Evolutionary conservation across 2,888 invertebrate genomes (phyloP), one percentile per base, ranked within the genome.

Genomic region (Eupelmus urozonus): DNA sequence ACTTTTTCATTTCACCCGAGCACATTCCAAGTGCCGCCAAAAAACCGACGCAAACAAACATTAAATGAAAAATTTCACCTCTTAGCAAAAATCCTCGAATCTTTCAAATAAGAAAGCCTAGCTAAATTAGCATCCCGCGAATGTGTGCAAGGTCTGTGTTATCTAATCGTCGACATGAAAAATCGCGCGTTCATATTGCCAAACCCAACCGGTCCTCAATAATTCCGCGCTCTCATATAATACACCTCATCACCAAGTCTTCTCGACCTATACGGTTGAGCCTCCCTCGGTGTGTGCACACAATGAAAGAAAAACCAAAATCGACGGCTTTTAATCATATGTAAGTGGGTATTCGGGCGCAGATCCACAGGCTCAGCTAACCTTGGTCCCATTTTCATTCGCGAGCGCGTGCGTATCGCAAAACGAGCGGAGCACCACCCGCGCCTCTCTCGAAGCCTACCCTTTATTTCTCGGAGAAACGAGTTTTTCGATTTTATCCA

Each of bases 321-420:
- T 67, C 11, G 18, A 23, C 4, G 4, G 45, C 2, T 20, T 62
- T 82, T 87, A 88, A 88, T 86, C 82, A 72, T 85, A 87, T 88
- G 87, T 87, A 87, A 86, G 85, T 88, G 85, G 87, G 87, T 87
- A 86, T 86, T 86, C 85, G 82, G 84, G 83, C 84, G 82, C 84
- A 80, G 45, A 83, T 66, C 53, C 59, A 81, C 23, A 7, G 53
- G 4, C 66, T n/a, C n/a, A 20, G 18, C 7, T 86, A 88, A 88
- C 88, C 88, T 88, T 88, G 88, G 84, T 84, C 86, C 73, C 86
- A 79, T 85, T 87, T 85, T 82, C 79, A 81, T 84, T 63, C 60
- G 23, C 45, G n/a, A 23, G 7, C 29, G 11, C n/a, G 45, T 45
- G 16, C 62, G 29, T 53, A 65, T 59, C 42, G 34, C 11, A 34